phyloP scores from a whole-genome alignment of 2,888 invertebrate genomes.

The Pachymerium ferrugineum region DNA sequence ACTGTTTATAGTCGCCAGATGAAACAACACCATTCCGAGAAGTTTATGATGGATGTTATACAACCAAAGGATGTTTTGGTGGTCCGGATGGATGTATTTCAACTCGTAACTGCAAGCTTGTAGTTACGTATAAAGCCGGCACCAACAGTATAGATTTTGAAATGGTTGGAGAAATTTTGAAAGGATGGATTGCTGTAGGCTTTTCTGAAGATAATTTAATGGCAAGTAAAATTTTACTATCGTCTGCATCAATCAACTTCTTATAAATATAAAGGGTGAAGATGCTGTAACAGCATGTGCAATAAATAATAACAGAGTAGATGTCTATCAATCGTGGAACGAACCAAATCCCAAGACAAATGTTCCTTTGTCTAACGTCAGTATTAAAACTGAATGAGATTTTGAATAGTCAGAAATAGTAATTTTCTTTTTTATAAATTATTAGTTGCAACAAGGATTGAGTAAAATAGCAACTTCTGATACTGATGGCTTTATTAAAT shows the following conservation, averaged over 20 bases:
- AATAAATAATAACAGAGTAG: background rate
- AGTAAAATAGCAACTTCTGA: slow-evolving; percentile 52
- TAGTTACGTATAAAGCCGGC: slow-evolving; percentile 58
- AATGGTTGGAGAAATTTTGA: slow-evolving; percentile 51
- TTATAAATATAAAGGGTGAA: background rate
- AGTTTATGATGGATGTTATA: slow-evolving; percentile 66
- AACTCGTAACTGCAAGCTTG: slow-evolving; percentile 62
- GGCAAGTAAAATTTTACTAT: slow-evolving; percentile 50
- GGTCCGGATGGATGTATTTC: slow-evolving; percentile 63
- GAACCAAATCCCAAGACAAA: background rate
- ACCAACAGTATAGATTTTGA: slow-evolving; percentile 61
- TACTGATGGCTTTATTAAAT: slow-evolving; percentile 66
- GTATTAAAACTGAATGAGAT: no score
- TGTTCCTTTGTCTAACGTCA: slow-evolving; percentile 27
- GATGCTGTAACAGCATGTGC: slow-evolving; percentile 1
- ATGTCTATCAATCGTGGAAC: slow-evolving; percentile 26
- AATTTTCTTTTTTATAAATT: background rate
- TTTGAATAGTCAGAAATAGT: no score
- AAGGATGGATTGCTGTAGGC: slow-evolving; percentile 66
- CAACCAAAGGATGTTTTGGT: slow-evolving; percentile 72
- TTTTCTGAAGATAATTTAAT: slow-evolving; percentile 71
- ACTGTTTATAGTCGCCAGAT: background rate
- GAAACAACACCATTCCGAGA: background rate
- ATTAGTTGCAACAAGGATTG: background rate
- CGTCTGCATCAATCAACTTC: background rate